Conservation (phyloP, 2,113 vertebrate species). For the Numenius arquata region DNA sequence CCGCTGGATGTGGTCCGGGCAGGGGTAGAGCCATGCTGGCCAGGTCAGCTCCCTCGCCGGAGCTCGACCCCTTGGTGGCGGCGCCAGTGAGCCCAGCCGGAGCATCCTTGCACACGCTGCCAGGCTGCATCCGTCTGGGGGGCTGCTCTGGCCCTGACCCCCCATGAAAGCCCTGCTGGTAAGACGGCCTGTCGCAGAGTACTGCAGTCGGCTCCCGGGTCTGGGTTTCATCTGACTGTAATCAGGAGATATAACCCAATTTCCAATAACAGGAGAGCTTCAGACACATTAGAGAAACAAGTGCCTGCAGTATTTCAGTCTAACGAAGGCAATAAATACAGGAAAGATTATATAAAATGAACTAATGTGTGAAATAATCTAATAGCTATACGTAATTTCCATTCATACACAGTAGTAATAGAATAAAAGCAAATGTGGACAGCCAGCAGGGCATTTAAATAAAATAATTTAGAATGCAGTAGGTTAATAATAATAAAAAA, state of each 20-base stretch:
- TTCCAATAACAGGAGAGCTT: neutral
- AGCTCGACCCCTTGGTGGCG: fast-evolving
- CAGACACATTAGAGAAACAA: constrained; percentile 43
- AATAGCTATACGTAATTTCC: constrained; percentile 19
- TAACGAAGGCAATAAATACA: constrained; percentile 50
- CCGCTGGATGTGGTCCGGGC: neutral
- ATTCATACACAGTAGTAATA: constrained; percentile 31
- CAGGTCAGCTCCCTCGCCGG: fast-evolving
- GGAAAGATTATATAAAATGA: constrained; percentile 46
- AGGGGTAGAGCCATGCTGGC: neutral
- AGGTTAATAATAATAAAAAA: constrained; percentile 43
- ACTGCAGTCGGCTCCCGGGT: neutral
- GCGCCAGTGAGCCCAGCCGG: fast-evolving
- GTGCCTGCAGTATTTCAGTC: constrained; percentile 11
- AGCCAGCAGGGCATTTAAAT: constrained; percentile 32
- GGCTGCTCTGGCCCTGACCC: neutral
- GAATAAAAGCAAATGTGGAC: constrained; percentile 42
- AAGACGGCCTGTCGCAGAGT: neutral
- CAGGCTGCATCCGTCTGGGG: neutral
- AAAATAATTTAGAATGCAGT: constrained; percentile 22
- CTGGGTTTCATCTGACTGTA: constrained; percentile 13
- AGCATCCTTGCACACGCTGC: fast-evolving
- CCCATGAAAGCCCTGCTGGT: fast-evolving
- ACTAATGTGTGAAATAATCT: constrained; percentile 58
- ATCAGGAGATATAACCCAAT: constrained; percentile 40